Evolutionary conservation across 2,888 invertebrate genomes (phyloP).

Genomic region (Folsomia candida): DNA sequence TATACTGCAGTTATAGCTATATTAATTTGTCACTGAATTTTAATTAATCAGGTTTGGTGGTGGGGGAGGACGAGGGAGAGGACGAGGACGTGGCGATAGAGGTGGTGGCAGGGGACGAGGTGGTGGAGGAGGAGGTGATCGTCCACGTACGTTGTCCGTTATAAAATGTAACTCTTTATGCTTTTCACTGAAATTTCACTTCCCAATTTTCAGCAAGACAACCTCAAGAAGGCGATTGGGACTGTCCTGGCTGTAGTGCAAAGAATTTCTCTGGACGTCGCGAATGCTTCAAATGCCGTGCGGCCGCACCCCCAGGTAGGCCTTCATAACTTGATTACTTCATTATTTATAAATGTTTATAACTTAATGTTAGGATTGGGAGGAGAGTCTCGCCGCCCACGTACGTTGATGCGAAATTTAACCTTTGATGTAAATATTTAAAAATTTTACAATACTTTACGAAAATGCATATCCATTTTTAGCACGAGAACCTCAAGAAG

Average conservation of each 20-base stretch:
- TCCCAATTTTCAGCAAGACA: neutral
- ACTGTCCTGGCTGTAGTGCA: slow-evolving; percentile 3
- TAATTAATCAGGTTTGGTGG: too few species aligned
- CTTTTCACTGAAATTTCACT: neutral
- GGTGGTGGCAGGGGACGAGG: slow-evolving; percentile 13
- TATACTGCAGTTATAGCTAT: neutral
- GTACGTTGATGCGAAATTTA: too few species aligned
- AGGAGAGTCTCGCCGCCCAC: too few species aligned
- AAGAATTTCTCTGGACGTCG: slow-evolving; percentile 10
- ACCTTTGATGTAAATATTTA: too few species aligned
- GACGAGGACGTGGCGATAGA: slow-evolving; percentile 7
- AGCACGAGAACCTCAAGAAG: slow-evolving; percentile 6
- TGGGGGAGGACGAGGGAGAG: slow-evolving; percentile 1
- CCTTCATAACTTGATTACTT: neutral
- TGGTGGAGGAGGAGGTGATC: neutral
- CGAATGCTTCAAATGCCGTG: slow-evolving; percentile 21
- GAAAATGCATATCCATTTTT: too few species aligned
- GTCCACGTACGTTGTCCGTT: too few species aligned
- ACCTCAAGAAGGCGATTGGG: slow-evolving; percentile 19
- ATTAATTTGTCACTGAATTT: too few species aligned
- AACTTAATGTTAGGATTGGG: too few species aligned
- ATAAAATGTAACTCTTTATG: neutral
- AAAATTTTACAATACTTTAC: too few species aligned
- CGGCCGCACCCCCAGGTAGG: slow-evolving; percentile 11
- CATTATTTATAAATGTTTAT: too few species aligned